Percentiles rank a stretch among this genome's conserved stretches.
phyloP scores from a whole-genome alignment of 2,113 vertebrate species.

The Sphyrna mokarran region DNA sequence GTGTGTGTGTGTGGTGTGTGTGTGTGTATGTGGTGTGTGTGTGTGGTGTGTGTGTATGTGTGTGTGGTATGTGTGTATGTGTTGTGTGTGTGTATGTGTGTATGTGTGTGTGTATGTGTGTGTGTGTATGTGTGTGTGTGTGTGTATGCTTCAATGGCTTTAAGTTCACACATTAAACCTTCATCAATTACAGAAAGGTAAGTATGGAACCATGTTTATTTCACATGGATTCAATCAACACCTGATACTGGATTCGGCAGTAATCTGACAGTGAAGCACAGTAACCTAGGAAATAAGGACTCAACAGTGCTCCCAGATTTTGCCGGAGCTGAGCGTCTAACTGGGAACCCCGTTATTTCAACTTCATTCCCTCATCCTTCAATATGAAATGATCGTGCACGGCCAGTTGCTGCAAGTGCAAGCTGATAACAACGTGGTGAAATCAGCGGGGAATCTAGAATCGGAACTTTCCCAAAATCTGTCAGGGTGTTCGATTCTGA shows the following conservation, averaged over 20 bases:
- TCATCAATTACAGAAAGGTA: conserved; percentile 53
- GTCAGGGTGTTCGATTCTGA: no score
- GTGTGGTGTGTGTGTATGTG: conserved; percentile 37
- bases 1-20: conserved; percentile 28
- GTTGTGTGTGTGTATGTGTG: conserved; percentile 38
- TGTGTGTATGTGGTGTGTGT: conserved; percentile 40
- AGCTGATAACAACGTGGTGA: not conserved
- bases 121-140: conserved; percentile 38
- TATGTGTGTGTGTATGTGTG: conserved; percentile 37
- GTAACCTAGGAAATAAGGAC: conserved; percentile 52
- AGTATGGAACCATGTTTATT: conserved; percentile 54
- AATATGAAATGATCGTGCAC: not conserved
- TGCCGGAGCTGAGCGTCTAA: not conserved
- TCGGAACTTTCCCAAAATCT: no score
- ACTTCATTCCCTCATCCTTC: not conserved
- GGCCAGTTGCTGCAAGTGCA: not conserved
- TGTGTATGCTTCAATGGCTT: conserved; percentile 46
- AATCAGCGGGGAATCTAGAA: no score
- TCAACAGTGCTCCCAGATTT: not conserved
- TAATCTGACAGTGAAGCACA: conserved; percentile 53
- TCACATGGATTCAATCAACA: conserved; percentile 48
- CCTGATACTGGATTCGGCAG: conserved; percentile 48
- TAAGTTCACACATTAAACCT: conserved; percentile 52
- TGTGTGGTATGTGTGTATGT: conserved; percentile 38
- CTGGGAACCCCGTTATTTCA: not conserved